Conservation (phyloP, 2,113 vertebrate species). For the Gasterosteus aculeatus region DNA sequence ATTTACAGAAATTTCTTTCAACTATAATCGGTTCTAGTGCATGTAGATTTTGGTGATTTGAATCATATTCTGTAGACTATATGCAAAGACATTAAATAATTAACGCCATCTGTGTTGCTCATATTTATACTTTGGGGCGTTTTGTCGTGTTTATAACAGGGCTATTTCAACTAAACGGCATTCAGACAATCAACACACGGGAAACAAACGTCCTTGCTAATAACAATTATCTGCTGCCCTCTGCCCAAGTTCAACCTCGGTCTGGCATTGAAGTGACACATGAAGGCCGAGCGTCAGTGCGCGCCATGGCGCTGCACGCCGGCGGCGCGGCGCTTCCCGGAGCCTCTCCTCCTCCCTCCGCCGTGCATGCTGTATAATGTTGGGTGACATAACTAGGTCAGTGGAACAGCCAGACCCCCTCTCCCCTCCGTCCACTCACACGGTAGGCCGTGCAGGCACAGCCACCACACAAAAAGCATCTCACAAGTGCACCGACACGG, state of each 20-base stretch:
- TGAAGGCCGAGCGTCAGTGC: constrained; percentile 6
- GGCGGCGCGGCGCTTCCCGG: constrained; percentile 43
- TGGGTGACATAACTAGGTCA: constrained; percentile 85
- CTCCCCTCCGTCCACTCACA: constrained; percentile 69
- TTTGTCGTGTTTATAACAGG: neutral
- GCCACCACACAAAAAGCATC: constrained; percentile 66
- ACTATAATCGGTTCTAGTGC: neutral
- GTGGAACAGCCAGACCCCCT: constrained; percentile 78
- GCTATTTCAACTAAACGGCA: neutral
- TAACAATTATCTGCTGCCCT: neutral
- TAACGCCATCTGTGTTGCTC: neutral
- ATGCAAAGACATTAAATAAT: neutral
- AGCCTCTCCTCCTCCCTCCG: constrained; percentile 57
- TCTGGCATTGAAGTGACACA: neutral
- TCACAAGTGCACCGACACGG: constrained; percentile 43
- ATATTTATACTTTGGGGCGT: neutral
- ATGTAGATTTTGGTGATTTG: neutral
- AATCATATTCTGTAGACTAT: neutral
- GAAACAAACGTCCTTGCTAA: neutral
- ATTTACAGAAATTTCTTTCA: neutral
- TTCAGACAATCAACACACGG: neutral
- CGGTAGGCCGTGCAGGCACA: constrained; percentile 75
- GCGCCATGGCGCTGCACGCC: constrained; percentile 34
- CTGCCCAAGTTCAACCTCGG: constrained; percentile 54
- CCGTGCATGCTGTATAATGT: constrained; percentile 72